Evolutionary conservation across 1,140 invertebrate genomes (phyloP), one percentile per base, ranked within the genome.

Genomic region (Mycetomoellerius zeteki): DNA sequence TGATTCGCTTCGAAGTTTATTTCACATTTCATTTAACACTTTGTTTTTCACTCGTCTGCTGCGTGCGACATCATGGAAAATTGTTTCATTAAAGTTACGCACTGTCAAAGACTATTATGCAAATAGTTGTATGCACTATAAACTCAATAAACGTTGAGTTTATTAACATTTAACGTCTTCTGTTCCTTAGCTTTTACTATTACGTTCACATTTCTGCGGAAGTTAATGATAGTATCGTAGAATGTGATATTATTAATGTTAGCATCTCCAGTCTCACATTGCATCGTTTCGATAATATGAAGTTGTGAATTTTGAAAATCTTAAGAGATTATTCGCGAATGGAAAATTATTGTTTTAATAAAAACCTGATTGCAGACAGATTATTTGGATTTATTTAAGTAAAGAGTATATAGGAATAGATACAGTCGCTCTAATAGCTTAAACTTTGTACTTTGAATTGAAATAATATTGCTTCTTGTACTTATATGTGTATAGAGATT

Each of bases 1-100:
- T 60, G 80, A 84, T 84, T 84, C 54, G 69, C 69, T 21, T 27
- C 69, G 16, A 84, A 84, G 80, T 75, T 84, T 84, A 84, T 84
- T 75, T 75, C 80, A 54, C 69, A 73, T 75, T 84, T 75, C 80
- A 75, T 84, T 84, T 84, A 62, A 73, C 67, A 73, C 24, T 58
- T 72, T 54, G 80, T 73, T 75, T 60, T 82, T 84, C 33, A 27
- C 33, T 56, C 50, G 30, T 69, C 30, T n/a, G 30, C 24, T 50
- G 69, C 69, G 80, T 62, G 54, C 69, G 54, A 84, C 56, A 60
- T 58, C 37, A 56, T n/a, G 54, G 69, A 54, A 54, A 84, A 84
- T 84, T 73, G 80, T 84, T 84, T 75, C 37, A 75, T 60, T 73
- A 73, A 82, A 82, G 52, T 73, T 73, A 73, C 67, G 67, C 80